Conservation (phyloP, 2,797 vertebrate genomes). For the Catamblyrhynchus diadema region DNA sequence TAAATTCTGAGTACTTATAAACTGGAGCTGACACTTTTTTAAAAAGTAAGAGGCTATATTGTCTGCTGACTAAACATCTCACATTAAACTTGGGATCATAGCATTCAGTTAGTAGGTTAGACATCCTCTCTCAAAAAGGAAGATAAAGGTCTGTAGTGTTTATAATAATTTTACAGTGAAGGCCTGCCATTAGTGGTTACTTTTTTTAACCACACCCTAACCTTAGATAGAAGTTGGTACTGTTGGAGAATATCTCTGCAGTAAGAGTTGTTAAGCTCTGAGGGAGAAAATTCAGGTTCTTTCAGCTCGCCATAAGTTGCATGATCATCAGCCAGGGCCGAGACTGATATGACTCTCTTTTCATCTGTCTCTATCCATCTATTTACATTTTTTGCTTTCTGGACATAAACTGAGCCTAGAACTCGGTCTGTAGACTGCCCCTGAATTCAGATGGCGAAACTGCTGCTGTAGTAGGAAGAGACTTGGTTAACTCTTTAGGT, state of each 20-base stretch:
- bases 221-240: background rate
- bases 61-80: background rate
- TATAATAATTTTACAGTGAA: background rate
- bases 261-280: background rate
- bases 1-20: background rate
- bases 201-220: background rate
- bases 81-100: background rate
- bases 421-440: background rate
- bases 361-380: background rate
- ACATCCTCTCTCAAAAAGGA: background rate
- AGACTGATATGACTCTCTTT: background rate
- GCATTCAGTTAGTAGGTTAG: background rate
- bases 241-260: background rate
- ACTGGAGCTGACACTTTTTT: background rate
- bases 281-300: background rate
- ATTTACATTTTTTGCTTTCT: background rate
- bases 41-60: background rate
- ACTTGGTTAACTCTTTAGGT: background rate
- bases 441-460: background rate
- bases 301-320: background rate
- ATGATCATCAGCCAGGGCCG: background rate
- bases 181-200: background rate
- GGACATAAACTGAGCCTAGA: background rate
- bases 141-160: background rate
- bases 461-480: background rate